These are phyloP conservation scores for Thalpophila matura DNA, from an alignment of 2,888 invertebrate genomes.

Conservation along the genomic window DNA sequence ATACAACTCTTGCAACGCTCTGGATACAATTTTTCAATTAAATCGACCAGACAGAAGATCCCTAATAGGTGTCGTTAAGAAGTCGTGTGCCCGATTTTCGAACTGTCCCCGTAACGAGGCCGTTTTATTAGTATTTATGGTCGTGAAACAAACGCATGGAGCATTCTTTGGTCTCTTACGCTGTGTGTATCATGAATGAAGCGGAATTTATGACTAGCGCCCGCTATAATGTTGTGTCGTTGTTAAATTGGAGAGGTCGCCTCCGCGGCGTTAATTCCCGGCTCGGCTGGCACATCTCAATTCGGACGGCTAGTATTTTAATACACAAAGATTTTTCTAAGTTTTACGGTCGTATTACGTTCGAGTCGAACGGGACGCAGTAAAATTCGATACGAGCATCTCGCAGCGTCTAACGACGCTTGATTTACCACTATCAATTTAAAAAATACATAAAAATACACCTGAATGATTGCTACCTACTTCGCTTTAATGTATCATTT, in stretches of 20 bases:
- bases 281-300: constrained; percentile 67
- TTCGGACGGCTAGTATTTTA: constrained; percentile 73
- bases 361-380: constrained; percentile 76
- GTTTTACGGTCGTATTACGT: constrained; percentile 86
- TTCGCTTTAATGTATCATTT: constrained; percentile 74
- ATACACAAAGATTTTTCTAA: constrained; percentile 86
- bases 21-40: constrained; percentile 91
- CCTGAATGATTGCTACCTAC: constrained; percentile 80
- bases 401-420: constrained; percentile 81
- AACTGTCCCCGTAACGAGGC: constrained; percentile 89
- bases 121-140: constrained; percentile 90
- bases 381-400: constrained; percentile 88
- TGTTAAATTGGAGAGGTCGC: constrained; percentile 73
- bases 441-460: constrained; percentile 84
- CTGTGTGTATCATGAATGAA: constrained; percentile 84
- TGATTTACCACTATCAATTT: constrained; percentile 88
- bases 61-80: constrained; percentile 91
- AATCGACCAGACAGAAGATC: constrained; percentile 90
- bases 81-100: constrained; percentile 91
- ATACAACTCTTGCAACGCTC: constrained; percentile 89
- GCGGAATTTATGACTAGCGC: constrained; percentile 86
- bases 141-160: constrained; percentile 84
- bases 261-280: constrained; percentile 55
- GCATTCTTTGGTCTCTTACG: constrained; percentile 76
- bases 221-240: constrained; percentile 78